Conservation (phyloP, 1,140 invertebrate genomes). For the Drosophila lini region DNA sequence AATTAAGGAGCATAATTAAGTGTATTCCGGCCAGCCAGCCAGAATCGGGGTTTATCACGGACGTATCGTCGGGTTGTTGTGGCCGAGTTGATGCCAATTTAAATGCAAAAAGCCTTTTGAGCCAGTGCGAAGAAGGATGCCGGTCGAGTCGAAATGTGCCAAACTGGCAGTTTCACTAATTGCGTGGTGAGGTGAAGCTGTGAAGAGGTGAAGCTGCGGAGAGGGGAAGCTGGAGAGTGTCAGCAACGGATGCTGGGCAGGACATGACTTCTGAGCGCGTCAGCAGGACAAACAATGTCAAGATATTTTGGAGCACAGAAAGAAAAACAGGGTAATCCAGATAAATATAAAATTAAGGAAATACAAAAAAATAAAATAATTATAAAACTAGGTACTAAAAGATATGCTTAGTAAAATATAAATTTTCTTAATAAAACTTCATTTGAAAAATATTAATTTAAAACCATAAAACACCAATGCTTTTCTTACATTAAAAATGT, state of each 20-base stretch:
- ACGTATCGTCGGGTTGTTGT: constrained; percentile 30
- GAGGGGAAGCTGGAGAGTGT: neutral
- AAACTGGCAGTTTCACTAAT: constrained; percentile 74
- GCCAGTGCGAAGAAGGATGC: constrained; percentile 48
- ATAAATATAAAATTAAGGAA: neutral
- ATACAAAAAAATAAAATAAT: neutral
- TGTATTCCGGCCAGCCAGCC: constrained; percentile 30
- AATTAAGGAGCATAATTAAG: constrained; percentile 78
- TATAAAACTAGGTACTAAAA: too few relatives aligned
- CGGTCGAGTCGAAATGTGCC: constrained; percentile 54
- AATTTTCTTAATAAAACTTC: neutral
- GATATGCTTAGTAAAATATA: neutral
- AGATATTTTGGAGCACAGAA: constrained; percentile 43
- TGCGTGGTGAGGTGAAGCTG: constrained; percentile 34
- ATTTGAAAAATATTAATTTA: neutral
- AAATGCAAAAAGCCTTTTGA: constrained; percentile 74
- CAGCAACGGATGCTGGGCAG: constrained; percentile 19
- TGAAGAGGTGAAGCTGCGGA: neutral
- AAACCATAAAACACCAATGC: neutral
- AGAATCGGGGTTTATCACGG: constrained; percentile 42
- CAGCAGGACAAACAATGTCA: constrained; percentile 57
- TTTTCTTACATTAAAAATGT: neutral
- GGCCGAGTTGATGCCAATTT: constrained; percentile 60
- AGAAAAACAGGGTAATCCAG: neutral
- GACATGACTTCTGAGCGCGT: constrained; percentile 20